Base-by-base conservation (phyloP, 2,888 invertebrate species). In the Amphipyra tragopoginis region DNA sequence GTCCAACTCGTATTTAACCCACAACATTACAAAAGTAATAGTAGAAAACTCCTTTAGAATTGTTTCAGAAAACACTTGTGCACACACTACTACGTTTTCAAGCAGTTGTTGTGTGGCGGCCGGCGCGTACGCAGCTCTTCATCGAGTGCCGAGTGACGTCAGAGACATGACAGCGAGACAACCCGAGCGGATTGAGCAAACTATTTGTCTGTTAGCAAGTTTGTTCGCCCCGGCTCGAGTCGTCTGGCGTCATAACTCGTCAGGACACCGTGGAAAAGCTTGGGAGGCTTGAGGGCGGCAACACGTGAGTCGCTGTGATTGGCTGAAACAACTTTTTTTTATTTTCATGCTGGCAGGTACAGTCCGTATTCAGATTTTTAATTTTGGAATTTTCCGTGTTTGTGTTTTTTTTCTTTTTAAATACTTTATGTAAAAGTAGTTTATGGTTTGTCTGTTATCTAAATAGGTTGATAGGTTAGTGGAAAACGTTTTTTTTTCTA, bases 141-240 rank as follows among this genome's bases (percentile, higher is more conserved):
- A 56, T 54, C 74, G 56, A 66, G 62, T 53, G 61, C 50, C 59
- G 14, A 49, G 60, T 74, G 72, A 72, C 72, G 72, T 58, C 72
- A 59, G 39, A 45, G 49, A 61, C 63, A 70, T 88, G 90, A 83
- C 81, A 79, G 85, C 83, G 77, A 80, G 90, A 86, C 90, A 86
- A 94, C 95, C 95, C 94, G 95, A 95, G 94, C 95, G 94, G 95
- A 86, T 87, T 93, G 95, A 93, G 90, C 95, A 95, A 94, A 94
- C 95, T 95, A 89, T 91, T 80, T 78, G 66, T 91, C 81, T 79
- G 66, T 80, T 72, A 79, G 82, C 85, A 90, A 95, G 95, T 95
- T 95, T 95, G 95, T 95, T 95, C 95, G 95, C 95, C 95, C 94
- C 94, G 94, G 93, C 94, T 95, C 95, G 95, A 91, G 95, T 95